phyloP scores from a whole-genome alignment of 1,140 invertebrate species.

The Drosophila hydei region DNA sequence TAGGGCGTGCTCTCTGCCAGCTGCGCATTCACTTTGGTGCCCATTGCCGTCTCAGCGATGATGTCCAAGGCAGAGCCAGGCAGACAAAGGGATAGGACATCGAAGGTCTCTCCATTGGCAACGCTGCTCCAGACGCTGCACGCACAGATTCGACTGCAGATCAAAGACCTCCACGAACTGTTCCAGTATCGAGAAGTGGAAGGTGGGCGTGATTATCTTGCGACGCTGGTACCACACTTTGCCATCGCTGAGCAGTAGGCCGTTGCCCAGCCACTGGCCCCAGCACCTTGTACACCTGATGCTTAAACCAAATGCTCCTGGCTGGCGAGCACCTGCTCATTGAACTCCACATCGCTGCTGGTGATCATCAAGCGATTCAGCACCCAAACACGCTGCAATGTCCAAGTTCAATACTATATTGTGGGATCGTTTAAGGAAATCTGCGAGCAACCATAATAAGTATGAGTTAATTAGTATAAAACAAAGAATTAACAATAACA shows the following conservation, averaged over 20 bases:
- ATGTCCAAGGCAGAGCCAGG: slow-evolving; percentile 80
- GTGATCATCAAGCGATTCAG: slow-evolving; percentile 76
- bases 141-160: slow-evolving; percentile 88
- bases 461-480: no score
- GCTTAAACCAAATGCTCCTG: slow-evolving; percentile 70
- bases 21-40: slow-evolving; percentile 90
- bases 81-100: slow-evolving; percentile 62
- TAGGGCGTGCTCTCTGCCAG: slow-evolving; percentile 88
- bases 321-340: slow-evolving; percentile 62
- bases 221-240: slow-evolving; percentile 64
- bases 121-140: slow-evolving; percentile 85
- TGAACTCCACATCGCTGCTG: slow-evolving; percentile 81
- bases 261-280: slow-evolving; percentile 87
- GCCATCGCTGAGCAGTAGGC: slow-evolving; percentile 86
- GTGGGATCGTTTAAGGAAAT: slow-evolving; percentile 29
- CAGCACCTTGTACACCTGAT: slow-evolving; percentile 79
- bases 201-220: slow-evolving; percentile 89
- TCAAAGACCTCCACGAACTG: slow-evolving; percentile 91
- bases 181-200: slow-evolving; percentile 92
- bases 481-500: no score
- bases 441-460: no score
- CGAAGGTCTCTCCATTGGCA: slow-evolving; percentile 84
- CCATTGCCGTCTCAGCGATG: slow-evolving; percentile 92
- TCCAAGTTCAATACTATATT: slow-evolving; percentile 40
- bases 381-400: slow-evolving; percentile 87